Evolutionary conservation across 2,113 vertebrate genomes (phyloP).

Genomic region (Pedetes capensis): DNA sequence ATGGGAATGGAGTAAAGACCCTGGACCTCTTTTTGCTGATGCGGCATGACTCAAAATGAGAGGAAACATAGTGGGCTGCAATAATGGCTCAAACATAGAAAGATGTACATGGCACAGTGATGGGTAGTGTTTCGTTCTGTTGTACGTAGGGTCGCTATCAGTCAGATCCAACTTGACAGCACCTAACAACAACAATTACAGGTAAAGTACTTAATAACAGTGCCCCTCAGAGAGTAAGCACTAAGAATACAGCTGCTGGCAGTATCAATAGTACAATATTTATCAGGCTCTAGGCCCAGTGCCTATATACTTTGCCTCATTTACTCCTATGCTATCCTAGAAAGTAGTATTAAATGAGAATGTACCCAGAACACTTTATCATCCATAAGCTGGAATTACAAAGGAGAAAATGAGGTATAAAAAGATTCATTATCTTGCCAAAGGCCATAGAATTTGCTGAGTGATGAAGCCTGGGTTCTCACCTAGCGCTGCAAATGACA

Average conservation of each 20-base stretch:
- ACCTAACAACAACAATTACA: no score
- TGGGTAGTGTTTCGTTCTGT: no score
- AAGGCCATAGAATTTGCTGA: not conserved
- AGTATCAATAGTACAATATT: not conserved
- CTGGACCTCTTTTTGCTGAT: no score
- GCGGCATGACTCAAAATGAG: no score
- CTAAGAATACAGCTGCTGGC: not conserved
- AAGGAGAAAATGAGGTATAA: constrained; percentile 46
- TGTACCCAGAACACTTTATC: constrained; percentile 22
- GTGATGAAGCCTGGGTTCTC: not conserved
- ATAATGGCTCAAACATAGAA: no score
- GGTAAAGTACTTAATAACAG: not conserved
- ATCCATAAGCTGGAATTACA: constrained; percentile 49
- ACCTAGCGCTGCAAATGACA: not conserved
- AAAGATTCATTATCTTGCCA: constrained; percentile 13
- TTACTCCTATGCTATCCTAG: constrained; percentile 50
- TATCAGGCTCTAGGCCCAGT: not conserved
- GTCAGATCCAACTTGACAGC: no score
- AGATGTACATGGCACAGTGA: no score
- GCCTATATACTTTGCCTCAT: constrained; percentile 50
- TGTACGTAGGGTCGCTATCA: no score
- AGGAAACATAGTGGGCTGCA: no score
- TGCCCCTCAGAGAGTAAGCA: not conserved
- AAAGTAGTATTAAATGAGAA: constrained; percentile 51
- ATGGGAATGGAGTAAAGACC: no score